phyloP scores from a whole-genome alignment of 2,113 vertebrate genomes.

The Benitochromis conjunctus region DNA sequence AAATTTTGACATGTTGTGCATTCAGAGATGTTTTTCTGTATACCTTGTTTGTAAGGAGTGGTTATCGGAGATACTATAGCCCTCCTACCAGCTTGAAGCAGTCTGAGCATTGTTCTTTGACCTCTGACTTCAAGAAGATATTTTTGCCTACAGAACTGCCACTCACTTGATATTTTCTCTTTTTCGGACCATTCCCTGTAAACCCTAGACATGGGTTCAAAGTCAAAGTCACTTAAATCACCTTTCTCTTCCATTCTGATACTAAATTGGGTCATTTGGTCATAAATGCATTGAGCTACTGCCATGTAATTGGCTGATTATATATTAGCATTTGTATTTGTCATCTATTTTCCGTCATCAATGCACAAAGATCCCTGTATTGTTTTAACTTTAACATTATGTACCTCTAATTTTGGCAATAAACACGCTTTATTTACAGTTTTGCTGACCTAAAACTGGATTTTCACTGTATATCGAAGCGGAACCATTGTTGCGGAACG shows the following conservation, averaged over 20 bases:
- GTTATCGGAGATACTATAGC: no score
- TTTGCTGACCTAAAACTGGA: neutral
- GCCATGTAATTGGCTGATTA: neutral
- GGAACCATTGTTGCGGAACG: constrained; percentile 2
- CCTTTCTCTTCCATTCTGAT: neutral
- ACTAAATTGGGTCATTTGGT: neutral
- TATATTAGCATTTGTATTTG: neutral
- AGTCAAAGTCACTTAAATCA: neutral
- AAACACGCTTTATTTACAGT: neutral
- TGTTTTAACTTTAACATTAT: neutral
- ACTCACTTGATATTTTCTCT: neutral
- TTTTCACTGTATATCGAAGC: neutral
- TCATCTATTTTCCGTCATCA: neutral
- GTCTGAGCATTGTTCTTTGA: no score
- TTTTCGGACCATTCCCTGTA: neutral
- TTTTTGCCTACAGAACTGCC: no score
- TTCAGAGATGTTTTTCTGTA: no score
- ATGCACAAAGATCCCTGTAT: neutral
- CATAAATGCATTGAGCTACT: neutral
- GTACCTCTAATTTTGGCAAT: neutral
- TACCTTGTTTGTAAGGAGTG: no score
- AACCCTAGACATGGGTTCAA: neutral
- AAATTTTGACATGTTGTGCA: no score
- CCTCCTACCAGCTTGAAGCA: no score
- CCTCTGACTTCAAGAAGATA: no score